Base-by-base conservation (phyloP, 2,888 invertebrate genomes). In the Copidosoma aretas region DNA sequence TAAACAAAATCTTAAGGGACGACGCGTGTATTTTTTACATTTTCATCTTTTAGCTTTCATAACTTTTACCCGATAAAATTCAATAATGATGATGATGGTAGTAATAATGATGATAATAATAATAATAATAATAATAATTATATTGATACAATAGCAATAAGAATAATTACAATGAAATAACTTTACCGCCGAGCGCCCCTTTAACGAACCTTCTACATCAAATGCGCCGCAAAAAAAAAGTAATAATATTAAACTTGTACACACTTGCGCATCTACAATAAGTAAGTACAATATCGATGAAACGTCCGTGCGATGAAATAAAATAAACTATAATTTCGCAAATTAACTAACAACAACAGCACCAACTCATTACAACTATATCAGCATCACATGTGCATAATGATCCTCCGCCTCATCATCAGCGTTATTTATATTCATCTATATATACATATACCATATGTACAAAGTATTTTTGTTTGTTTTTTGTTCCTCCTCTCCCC, bases 341-440 rank as follows among this genome's bases (percentile, higher is more conserved):
- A 56, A 58, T 68, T 22, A 68, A 68, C 49, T 49, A 67, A 67
- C 62, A 68, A 67, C 62, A 68, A 60, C 60, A 60, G 64, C 68
- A 60, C 68, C 68, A 51, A 60, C 41, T 25, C 22, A 53, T n/a
- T n/a, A n/a, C n/a, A n/a, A n/a, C n/a, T n/a, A n/a, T 56, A 25
- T 56, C 53, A 56, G 60, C 25, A 68, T 63, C 60, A 60, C 53
- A 60, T 54, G 59, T 60, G 54, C 24, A 59, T n/a, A n/a, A n/a
- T n/a, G n/a, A 52, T 67, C 43, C 61, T 53, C 49, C 25, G 22
- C 49, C 21, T 15, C 56, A 22, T 21, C 61, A 41, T 46, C 53
- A 43, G 14, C n/a, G 53, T 4, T 63, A 63, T 22, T 39, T 58
- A 43, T 64, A 64, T 67, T 32, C 54, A 67, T 41, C 41, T 41